Base-by-base conservation (phyloP, 2,888 invertebrate genomes). In the Cheilosia vernalis region DNA sequence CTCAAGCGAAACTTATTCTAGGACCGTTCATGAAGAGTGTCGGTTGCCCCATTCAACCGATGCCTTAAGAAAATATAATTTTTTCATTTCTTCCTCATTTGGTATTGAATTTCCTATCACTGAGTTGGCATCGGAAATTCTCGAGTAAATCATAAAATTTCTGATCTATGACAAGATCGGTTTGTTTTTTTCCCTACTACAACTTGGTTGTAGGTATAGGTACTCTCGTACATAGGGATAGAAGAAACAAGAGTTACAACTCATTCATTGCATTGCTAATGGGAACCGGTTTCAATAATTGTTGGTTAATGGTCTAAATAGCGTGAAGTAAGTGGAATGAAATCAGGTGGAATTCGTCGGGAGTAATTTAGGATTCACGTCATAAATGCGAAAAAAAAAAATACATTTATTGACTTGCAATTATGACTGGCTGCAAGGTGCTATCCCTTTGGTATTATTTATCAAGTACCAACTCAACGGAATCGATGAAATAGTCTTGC, bases 121-220 rank as follows among this genome's bases (percentile, higher is more conserved):
- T 72, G 61, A 61, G 58, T 66, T 80, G 78, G 70, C 76, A 85
- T 85, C 81, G 80, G 44, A 67, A 77, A 70, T 76, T 72, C 81
- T 72, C 44, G 51, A 76, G 76, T 80, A 85, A 85, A 81, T 85
- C 85, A 85, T 85, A 85, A 85, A 80, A 77, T 81, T 72, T 85
- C 81, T 85, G 85, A 85, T 85, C 76, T 80, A 80, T 80, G 85
- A 80, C 80, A 70, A 76, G 80, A 85, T 81, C 61, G 51, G 30
- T 72, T 72, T 72, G 21, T 55, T 49, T 63, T 27, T 64, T 47
- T 24, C 37, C 17, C 27, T 61, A 61, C 30, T 47, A 3, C 30
- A 49, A n/a, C 58, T 55, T n/a, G 24, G 10, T 17, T 17, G 58
- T 7, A 49, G 61, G 49, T 7, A 49, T 51, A 67, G 19, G 44